Evolutionary conservation across 2,888 invertebrate species (phyloP).

Genomic region (Lasioglossum marginatum): DNA sequence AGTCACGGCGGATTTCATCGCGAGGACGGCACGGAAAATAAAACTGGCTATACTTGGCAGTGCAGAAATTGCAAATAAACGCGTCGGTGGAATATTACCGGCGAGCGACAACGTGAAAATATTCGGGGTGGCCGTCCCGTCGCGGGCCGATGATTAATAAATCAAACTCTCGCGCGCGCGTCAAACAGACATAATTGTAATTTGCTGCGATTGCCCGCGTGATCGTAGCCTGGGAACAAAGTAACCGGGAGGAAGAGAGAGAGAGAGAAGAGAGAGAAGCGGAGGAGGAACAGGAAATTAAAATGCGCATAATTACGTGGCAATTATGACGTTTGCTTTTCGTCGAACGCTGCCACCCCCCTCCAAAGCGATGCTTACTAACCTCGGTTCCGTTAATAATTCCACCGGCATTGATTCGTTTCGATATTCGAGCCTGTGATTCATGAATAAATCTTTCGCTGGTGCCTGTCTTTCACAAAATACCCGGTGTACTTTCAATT

Average conservation of each 20-base stretch:
- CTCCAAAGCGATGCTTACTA: conserved; percentile 26
- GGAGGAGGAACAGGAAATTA: conserved; percentile 55
- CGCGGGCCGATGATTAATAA: conserved; percentile 72
- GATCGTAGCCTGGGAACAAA: conserved; percentile 30
- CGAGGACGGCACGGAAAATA: background rate
- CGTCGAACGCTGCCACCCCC: conserved; percentile 48
- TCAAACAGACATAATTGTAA: conserved; percentile 71
- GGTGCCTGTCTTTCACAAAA: background rate
- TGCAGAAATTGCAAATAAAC: conserved; percentile 21
- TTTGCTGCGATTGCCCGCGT: conserved; percentile 66
- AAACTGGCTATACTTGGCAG: background rate
- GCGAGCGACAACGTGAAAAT: conserved; percentile 64
- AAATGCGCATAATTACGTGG: conserved; percentile 74
- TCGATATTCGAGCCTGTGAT: background rate
- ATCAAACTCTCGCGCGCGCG: conserved; percentile 69
- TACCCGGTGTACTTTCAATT: background rate
- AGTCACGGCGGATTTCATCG: background rate
- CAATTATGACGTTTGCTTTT: conserved; percentile 74
- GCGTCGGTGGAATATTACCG: conserved; percentile 62
- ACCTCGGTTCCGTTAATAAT: conserved; percentile 56
- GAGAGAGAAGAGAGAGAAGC: background rate
- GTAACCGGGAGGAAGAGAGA: background rate
- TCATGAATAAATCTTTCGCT: background rate
- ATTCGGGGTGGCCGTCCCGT: conserved; percentile 61
- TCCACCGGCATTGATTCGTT: conserved; percentile 29